Evolutionary conservation across 2,888 invertebrate genomes (phyloP).

Genomic region (Drosophila formosana): DNA sequence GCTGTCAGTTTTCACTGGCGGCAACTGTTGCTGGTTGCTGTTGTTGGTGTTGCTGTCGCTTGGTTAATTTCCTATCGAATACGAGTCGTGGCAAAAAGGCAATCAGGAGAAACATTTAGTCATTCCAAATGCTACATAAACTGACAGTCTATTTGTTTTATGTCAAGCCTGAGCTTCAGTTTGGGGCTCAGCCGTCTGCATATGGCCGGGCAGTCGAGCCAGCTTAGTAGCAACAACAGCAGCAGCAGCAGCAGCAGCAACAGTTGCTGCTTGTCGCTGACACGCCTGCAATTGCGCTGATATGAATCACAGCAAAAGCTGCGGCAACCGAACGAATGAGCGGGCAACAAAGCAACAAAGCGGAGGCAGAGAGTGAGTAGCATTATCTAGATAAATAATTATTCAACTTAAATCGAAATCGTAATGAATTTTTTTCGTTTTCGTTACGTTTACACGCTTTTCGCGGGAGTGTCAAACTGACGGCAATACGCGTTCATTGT

Average conservation of each 20-base stretch:
- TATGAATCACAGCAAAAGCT: slow-evolving; percentile 78
- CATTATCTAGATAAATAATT: slow-evolving; percentile 81
- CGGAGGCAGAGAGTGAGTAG: slow-evolving; percentile 53
- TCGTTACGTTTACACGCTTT: slow-evolving; percentile 40
- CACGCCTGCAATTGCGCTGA: slow-evolving; percentile 82
- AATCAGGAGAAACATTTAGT: slow-evolving; percentile 73
- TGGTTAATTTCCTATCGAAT: slow-evolving; percentile 50
- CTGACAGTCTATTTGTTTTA: slow-evolving; percentile 78
- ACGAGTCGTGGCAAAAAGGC: slow-evolving; percentile 57
- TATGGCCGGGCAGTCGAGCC: slow-evolving; percentile 17
- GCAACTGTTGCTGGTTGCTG: slow-evolving; percentile 17
- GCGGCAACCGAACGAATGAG: slow-evolving; percentile 20
- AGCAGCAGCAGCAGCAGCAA: slow-evolving; percentile 46
- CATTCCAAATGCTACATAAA: slow-evolving; percentile 77
- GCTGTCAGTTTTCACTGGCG: slow-evolving; percentile 7
- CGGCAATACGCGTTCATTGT: slow-evolving; percentile 71
- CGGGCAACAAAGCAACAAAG: neutral
- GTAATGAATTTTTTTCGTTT: slow-evolving; percentile 73
- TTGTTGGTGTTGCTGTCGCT: slow-evolving; percentile 1
- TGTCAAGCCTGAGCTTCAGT: slow-evolving; percentile 66
- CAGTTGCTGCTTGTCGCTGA: slow-evolving; percentile 65
- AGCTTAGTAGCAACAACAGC: slow-evolving; percentile 30
- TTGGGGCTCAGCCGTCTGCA: slow-evolving; percentile 41
- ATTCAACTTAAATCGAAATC: slow-evolving; percentile 81
- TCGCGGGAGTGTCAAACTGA: slow-evolving; percentile 79